Evolutionary conservation across 2,888 invertebrate genomes (phyloP).

Genomic region (Venustoraphidia nigricollis): DNA sequence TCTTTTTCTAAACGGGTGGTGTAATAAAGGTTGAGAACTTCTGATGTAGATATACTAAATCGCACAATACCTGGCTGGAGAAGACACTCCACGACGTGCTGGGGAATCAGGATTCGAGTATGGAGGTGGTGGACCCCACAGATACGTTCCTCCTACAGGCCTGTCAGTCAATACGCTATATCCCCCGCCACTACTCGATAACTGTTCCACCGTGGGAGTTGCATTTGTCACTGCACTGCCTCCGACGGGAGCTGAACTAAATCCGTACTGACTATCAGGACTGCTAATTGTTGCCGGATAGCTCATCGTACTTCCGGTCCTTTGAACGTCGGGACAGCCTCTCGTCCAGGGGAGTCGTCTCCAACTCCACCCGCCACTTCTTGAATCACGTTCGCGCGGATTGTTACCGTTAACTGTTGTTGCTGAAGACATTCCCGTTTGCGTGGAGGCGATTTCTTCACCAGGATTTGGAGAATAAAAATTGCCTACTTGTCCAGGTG

Average conservation of each 20-base stretch:
- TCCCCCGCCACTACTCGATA: conserved; percentile 18
- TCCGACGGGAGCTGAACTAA: conserved; percentile 32
- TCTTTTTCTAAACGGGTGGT: too few relatives aligned
- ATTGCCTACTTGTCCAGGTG: conserved; percentile 54
- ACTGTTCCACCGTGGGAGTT: conserved; percentile 15
- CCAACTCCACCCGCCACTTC: conserved; percentile 47
- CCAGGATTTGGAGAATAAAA: conserved; percentile 76
- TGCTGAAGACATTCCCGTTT: background rate
- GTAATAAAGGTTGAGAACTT: too few relatives aligned
- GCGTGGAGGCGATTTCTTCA: conserved; percentile 21
- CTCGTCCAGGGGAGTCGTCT: conserved; percentile 58
- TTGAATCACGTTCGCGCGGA: conserved; percentile 16
- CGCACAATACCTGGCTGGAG: conserved; percentile 22
- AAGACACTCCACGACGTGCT: conserved; percentile 34
- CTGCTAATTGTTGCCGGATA: conserved; percentile 51
- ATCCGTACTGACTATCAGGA: conserved; percentile 73
- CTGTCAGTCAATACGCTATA: conserved; percentile 43
- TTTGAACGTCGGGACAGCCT: conserved; percentile 16
- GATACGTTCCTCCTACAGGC: conserved; percentile 37
- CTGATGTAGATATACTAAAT: background rate
- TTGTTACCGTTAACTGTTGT: background rate
- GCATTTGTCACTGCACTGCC: conserved; percentile 15
- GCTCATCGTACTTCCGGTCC: conserved; percentile 28
- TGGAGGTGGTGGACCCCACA: conserved; percentile 83
- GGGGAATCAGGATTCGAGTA: conserved; percentile 70